Percentiles rank a stretch among this genome's conserved stretches.
Evolutionary conservation across 2,797 vertebrate species (phyloP).

Genomic region (Scyliorhinus canicula): DNA sequence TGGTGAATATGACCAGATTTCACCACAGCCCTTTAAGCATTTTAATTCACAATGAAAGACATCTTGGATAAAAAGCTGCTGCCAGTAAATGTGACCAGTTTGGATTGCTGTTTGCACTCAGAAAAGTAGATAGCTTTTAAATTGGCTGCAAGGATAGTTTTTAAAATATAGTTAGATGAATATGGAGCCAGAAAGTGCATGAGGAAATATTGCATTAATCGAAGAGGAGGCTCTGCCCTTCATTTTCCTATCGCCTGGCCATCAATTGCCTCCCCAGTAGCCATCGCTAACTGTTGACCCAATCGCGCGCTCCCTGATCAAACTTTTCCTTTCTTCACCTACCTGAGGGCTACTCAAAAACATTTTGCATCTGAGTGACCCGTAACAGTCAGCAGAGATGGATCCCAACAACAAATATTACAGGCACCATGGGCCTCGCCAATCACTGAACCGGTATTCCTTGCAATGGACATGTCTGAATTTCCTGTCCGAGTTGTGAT

Average conservation of each 20-base stretch:
- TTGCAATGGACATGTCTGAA: not conserved
- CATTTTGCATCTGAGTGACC: not conserved
- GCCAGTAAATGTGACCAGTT: not conserved
- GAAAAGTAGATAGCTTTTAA: not conserved
- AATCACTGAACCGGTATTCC: not conserved
- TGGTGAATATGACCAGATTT: not conserved
- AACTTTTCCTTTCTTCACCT: not conserved
- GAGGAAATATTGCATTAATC: not conserved
- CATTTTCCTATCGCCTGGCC: not conserved
- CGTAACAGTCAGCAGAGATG: not conserved
- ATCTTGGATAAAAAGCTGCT: not conserved
- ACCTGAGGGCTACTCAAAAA: not conserved
- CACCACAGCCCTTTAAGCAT: not conserved
- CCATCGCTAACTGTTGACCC: not conserved
- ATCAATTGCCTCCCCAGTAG: not conserved
- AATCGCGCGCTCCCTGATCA: not conserved
- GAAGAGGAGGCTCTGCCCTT: rapidly evolving
- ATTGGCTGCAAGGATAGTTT: not conserved
- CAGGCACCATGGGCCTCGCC: not conserved
- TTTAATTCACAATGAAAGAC: not conserved
- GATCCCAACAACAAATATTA: not conserved
- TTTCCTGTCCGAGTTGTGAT: not conserved
- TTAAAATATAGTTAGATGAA: not conserved
- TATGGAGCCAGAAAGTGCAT: not conserved
- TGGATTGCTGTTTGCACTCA: not conserved